Evolutionary conservation across 1,140 invertebrate genomes (phyloP).

Genomic region (Eufriesea mexicana): DNA sequence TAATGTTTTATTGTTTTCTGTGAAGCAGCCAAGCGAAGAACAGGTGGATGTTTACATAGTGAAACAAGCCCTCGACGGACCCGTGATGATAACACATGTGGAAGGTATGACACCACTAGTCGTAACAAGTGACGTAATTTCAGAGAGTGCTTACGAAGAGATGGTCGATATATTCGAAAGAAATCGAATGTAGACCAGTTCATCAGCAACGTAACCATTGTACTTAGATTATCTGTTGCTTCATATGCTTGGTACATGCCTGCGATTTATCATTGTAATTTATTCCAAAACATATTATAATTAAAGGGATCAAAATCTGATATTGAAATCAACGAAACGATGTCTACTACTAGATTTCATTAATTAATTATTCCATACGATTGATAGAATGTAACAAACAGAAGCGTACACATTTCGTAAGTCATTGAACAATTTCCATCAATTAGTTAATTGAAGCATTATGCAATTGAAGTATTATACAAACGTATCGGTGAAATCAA

Average conservation of each 20-base stretch:
- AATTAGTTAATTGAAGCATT: conserved; percentile 22
- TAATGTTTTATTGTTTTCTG: not conserved
- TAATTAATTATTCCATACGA: no score
- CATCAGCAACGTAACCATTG: not conserved
- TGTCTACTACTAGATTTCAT: no score
- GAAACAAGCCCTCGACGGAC: not conserved
- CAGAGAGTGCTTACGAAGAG: not conserved
- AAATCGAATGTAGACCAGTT: not conserved
- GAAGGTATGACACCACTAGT: not conserved
- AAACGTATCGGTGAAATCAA: not conserved
- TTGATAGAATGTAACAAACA: not conserved
- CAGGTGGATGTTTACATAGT: conserved; percentile 5
- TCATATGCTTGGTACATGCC: not conserved
- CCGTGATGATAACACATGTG: not conserved
- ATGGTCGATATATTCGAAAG: not conserved
- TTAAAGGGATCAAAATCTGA: not conserved
- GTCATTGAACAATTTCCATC: not conserved
- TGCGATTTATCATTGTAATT: not conserved
- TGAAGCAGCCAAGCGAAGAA: not conserved
- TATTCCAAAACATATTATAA: not conserved
- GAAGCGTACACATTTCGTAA: not conserved
- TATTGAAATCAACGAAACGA: not conserved
- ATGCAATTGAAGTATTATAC: not conserved
- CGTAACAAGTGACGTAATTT: conserved; percentile 1
- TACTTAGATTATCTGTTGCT: not conserved